These are phyloP conservation scores for Teleopsis dalmanni DNA, from an alignment of 1,140 invertebrate species.

Conservation along the genomic window DNA sequence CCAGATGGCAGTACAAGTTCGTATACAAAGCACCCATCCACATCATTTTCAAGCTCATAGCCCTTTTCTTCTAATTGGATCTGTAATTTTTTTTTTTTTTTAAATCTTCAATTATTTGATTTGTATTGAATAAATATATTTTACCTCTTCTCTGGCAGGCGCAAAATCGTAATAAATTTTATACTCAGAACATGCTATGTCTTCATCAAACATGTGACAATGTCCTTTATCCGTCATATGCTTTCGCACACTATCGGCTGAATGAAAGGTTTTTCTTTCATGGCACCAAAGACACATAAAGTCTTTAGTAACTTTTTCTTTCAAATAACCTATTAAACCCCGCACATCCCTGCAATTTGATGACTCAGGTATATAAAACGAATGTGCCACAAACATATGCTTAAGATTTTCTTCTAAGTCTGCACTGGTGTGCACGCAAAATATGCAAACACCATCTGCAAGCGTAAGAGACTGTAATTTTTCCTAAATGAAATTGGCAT, in stretches of 20 bases:
- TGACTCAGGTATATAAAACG: constrained; percentile 91
- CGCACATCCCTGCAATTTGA: constrained; percentile 82
- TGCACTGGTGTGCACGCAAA: constrained; percentile 72
- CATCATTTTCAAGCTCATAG: constrained; percentile 57
- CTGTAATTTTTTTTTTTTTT: constrained; percentile 14
- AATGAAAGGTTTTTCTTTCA: constrained; percentile 66
- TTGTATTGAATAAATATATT: constrained; percentile 16
- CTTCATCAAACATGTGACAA: constrained; percentile 86
- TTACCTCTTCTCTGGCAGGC: constrained; percentile 63
- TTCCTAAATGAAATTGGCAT: constrained; percentile 73
- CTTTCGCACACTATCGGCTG: constrained; percentile 62
- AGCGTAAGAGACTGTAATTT: constrained; percentile 63
- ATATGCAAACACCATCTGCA: constrained; percentile 74
- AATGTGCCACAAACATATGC: constrained; percentile 87
- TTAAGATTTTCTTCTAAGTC: constrained; percentile 77
- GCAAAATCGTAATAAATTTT: constrained; percentile 92
- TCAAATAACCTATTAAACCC: constrained; percentile 81
- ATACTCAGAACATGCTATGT: constrained; percentile 78
- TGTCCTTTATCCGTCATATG: constrained; percentile 97
- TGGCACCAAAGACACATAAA: constrained; percentile 94
- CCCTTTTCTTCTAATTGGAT: constrained; percentile 51
- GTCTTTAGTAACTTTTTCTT: constrained; percentile 68
- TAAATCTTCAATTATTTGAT: background rate
- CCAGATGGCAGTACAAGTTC: constrained; percentile 85
- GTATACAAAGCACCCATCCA: constrained; percentile 66